Base-by-base conservation (phyloP, 2,113 vertebrate species). In the Formicarius rufipectus region DNA sequence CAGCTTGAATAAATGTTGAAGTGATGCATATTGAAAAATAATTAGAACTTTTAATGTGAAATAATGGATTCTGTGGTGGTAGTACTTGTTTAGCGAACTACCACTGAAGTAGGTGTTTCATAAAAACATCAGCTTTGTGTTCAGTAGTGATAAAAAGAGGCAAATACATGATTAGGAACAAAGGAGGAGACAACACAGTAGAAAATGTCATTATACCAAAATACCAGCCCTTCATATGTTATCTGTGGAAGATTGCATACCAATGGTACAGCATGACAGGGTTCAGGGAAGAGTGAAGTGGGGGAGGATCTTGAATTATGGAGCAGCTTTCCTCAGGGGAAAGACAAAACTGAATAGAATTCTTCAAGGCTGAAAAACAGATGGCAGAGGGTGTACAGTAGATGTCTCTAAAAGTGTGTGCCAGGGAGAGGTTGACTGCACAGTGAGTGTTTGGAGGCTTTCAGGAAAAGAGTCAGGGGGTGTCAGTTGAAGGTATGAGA, bases 211-310 rank as follows among this genome's bases (percentile, higher is more conserved):
- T 55, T 62, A 17, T 52, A 66, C 53, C 28, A 66, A 64, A 84
- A 87, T 56, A 14, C 1, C 24, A 21, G 0, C 20, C 40, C 1
- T 0, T 77, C 25, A 9, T 2, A 0, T 5, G 1, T 45, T 58
- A 28, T 37, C 18, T 85, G 0, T 79, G 62, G 66, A 76, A 52
- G 73, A 15, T 5, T 44, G n/a, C 1, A 0, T 88, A 18, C 2
- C 1, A 49, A 64, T 47, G 68, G 21, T 59, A 7, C 28, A 33
- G 39, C n/a, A 3, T 28, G 58, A 7, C 9, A 23, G 50, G 23
- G 49, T 40, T 91, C 4, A 12, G 37, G 31, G 31, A 67, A 55
- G 50, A 84, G 86, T 28, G 69, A 89, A 82, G n/a, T n/a, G n/a
- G 21, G 39, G 71, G 42, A 56, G 20, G 49, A 30, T 94, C 67